Percentiles rank a stretch among this genome's conserved stretches.
Evolutionary conservation across 2,888 invertebrate genomes (phyloP).

Genomic region (Bombylius discolor): DNA sequence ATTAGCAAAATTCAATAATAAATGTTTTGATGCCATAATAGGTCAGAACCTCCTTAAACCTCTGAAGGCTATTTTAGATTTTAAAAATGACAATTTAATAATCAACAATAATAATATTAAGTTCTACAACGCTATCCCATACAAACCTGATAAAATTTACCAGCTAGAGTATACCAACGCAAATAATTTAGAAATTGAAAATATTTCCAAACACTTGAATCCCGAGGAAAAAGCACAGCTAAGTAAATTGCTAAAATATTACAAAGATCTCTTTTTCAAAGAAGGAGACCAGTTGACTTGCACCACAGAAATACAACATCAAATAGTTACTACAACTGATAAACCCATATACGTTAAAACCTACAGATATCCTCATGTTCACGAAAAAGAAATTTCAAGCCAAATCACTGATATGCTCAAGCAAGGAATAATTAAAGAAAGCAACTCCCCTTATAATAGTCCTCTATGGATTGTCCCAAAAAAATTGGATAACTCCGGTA

Average conservation of each 20-base stretch:
- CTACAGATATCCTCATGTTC: neutral
- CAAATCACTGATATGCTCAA: conserved; percentile 16
- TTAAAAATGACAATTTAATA: neutral
- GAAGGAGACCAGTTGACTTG: neutral
- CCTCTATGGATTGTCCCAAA: conserved; percentile 4
- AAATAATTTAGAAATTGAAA: no score
- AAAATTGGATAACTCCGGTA: neutral
- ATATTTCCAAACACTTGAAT: no score
- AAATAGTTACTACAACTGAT: neutral
- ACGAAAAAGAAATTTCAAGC: neutral
- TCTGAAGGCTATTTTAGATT: neutral
- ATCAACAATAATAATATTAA: neutral
- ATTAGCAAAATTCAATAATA: neutral
- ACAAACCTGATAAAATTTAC: neutral
- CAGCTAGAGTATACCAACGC: no score
- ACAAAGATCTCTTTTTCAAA: neutral
- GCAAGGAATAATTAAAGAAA: conserved; percentile 2
- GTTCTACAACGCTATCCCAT: neutral
- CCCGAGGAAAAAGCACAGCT: no score
- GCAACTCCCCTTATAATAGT: conserved; percentile 1
- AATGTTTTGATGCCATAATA: neutral
- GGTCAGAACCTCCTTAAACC: neutral
- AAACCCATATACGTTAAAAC: neutral
- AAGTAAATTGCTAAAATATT: no score
- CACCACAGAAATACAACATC: neutral